Base-by-base conservation (phyloP, 2,888 invertebrate species). In the Lochmaea crataegi region DNA sequence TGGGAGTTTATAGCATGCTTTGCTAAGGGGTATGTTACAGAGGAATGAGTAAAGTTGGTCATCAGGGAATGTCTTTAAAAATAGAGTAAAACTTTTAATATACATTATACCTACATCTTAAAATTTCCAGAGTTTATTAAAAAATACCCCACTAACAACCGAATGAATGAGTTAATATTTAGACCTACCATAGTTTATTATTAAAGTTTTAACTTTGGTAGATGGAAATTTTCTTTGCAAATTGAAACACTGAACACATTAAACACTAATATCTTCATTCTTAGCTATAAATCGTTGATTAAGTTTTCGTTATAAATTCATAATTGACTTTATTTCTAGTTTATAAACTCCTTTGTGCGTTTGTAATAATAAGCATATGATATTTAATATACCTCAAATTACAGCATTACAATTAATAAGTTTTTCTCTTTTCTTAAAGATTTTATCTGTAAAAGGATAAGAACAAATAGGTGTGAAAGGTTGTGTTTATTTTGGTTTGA, bases 11-110 rank as follows among this genome's bases (percentile, higher is more conserved):
- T 72, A 78, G 79, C 81, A 81, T 82, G 80, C 80, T 68, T 68
- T 74, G 77, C 75, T 75, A 63, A 73, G 78, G 79, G 71, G 75
- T 82, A 82, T 81, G 78, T 80, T 81, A 82, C 82, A 82, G 68
- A 79, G 79, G 78, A 74, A 65, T 51, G 68, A 69, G 26, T 58
- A 38, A 68, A 68, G 38, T 71, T 64, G 26, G 38, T 72, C 48
- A 68, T 38, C 22, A 58, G 41, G 65, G 71, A 58, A 61, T 56
- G 57, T 42, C 38, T 45, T 61, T 26, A 65, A 72, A 72, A 70
- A 75, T 60, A 51, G 65, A 71, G 56, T 26, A 60, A 67, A 53
- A 67, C 42, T 16, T 68, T 60, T 60, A 58, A 56, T 66, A 14
- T 5, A 32, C 3, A 26, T 51, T 9, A 51, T 51, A n/a, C n/a